These are phyloP conservation scores for Ephestia elutella DNA, from an alignment of 1,140 invertebrate genomes.

Conservation along the genomic window DNA sequence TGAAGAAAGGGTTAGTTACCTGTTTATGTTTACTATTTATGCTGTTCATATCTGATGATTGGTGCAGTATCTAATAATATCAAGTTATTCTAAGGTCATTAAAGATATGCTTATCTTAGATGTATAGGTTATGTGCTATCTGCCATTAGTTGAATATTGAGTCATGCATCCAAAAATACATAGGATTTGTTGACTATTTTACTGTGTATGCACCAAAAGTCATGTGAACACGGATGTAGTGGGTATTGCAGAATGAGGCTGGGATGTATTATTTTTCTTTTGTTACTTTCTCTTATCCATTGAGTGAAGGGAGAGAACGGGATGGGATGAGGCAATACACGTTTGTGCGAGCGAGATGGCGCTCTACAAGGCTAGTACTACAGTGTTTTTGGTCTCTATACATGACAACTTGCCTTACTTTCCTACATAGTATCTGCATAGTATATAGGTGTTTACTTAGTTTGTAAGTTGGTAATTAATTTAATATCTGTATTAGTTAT, in stretches of 20 bases:
- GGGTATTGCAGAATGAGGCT: conserved; percentile 39
- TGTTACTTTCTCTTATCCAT: conserved; percentile 70
- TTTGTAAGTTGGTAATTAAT: not conserved
- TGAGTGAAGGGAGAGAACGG: conserved; percentile 63
- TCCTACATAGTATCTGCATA: conserved; percentile 2
- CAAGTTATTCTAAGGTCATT: conserved; percentile 22
- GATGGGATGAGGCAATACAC: conserved; percentile 32
- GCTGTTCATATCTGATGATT: conserved; percentile 10
- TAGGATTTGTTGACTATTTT: not conserved
- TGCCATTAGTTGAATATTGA: conserved; percentile 19
- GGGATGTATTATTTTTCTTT: conserved; percentile 65
- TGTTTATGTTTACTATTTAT: conserved; percentile 64
- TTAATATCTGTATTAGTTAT: not conserved
- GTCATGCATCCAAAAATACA: conserved; percentile 13
- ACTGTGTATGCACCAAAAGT: not conserved
- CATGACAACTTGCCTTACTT: conserved; percentile 34
- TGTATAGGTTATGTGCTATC: conserved; percentile 27
- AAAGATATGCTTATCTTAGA: conserved; percentile 21
- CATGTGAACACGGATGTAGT: conserved; percentile 2
- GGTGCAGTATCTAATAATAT: conserved; percentile 28
- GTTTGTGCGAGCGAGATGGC: conserved; percentile 42
- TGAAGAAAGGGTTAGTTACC: conserved; percentile 72
- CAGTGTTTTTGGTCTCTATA: conserved; percentile 34
- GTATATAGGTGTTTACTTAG: not conserved
- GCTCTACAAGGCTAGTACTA: conserved; percentile 42